Percentiles rank a stretch among this genome's conserved stretches.
Evolutionary conservation across 2,113 vertebrate species (phyloP).

Genomic region (Cacatua alba): DNA sequence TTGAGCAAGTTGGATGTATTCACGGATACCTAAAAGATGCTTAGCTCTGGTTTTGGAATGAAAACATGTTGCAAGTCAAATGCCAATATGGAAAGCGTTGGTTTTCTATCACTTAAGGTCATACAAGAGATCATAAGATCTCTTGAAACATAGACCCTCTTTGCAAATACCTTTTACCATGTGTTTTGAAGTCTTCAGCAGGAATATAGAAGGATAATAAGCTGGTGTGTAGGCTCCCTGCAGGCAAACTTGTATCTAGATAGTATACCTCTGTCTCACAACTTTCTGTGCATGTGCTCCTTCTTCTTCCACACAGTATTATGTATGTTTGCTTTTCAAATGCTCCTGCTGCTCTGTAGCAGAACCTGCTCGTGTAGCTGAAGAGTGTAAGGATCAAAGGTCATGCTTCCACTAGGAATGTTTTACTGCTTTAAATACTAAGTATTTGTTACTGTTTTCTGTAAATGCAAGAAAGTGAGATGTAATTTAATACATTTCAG

Average conservation of each 20-base stretch:
- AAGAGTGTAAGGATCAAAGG: conserved; percentile 41
- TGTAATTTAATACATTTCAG: conserved; percentile 71
- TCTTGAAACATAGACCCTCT: neutral
- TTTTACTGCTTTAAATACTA: conserved; percentile 41
- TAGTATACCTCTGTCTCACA: rapidly evolving
- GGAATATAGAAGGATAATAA: rapidly evolving
- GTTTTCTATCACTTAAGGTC: neutral
- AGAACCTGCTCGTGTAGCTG: neutral
- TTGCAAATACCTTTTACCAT: neutral
- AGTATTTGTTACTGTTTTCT: conserved; percentile 53
- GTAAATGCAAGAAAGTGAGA: conserved; percentile 39
- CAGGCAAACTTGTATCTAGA: rapidly evolving
- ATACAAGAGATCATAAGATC: neutral
- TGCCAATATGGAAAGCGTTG: neutral
- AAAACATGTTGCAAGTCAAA: neutral
- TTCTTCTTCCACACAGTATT: rapidly evolving
- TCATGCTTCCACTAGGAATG: neutral
- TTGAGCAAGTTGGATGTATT: neutral
- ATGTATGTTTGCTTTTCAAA: neutral
- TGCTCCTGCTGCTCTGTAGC: neutral
- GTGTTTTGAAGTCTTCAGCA: neutral
- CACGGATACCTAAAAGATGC: neutral
- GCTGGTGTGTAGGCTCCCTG: rapidly evolving
- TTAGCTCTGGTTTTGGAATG: neutral
- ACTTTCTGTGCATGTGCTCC: rapidly evolving